phyloP scores from a whole-genome alignment of 2,113 vertebrate species.

The Anolis carolinensis region DNA sequence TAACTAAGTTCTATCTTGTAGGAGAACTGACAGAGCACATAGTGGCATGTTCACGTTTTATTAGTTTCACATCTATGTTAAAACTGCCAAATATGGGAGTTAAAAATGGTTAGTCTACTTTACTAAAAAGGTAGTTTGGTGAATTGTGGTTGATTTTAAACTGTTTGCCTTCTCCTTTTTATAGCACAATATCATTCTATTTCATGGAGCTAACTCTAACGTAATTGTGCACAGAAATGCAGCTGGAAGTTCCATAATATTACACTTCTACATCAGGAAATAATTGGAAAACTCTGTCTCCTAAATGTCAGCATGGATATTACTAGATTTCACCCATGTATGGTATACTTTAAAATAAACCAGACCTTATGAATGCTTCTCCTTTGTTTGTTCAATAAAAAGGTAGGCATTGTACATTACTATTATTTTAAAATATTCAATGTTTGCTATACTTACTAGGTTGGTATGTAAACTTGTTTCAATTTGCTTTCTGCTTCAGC shows the following conservation, averaged over 20 bases:
- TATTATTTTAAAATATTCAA: conserved; percentile 17
- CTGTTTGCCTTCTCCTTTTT: too few species aligned
- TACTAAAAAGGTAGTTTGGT: background rate
- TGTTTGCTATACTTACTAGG: conserved; percentile 89
- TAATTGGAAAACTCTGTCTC: background rate
- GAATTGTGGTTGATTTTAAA: background rate
- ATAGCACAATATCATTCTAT: too few species aligned
- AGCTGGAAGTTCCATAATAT: background rate
- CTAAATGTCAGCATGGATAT: background rate
- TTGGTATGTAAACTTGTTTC: conserved; percentile 98
- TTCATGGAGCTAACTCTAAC: background rate
- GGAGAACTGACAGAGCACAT: background rate
- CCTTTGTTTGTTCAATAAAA: background rate
- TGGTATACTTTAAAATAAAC: background rate
- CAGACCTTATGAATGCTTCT: background rate
- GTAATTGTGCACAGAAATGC: background rate
- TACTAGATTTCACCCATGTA: background rate
- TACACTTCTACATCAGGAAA: background rate
- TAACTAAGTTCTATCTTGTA: background rate
- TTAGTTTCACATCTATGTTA: background rate
- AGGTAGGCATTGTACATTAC: background rate
- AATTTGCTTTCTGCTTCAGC: conserved; percentile 98
- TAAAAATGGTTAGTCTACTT: background rate
- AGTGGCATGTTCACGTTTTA: background rate
- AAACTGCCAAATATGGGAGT: background rate